Conservation (phyloP, 2,113 vertebrate species). For the Panthera uncia region DNA sequence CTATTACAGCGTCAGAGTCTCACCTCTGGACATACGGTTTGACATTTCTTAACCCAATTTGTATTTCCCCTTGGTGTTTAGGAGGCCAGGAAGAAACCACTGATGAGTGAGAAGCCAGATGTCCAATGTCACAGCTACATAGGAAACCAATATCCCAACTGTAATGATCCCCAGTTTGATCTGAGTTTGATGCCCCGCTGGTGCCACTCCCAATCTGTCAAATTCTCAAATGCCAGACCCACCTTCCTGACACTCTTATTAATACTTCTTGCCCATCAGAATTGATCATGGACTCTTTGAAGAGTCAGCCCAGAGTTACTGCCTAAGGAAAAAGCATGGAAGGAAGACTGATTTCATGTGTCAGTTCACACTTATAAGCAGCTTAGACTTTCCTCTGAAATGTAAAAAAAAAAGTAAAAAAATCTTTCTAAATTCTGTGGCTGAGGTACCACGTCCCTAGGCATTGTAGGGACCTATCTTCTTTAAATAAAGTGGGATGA, state of each 20-base stretch:
- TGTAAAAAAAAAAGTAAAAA: neutral
- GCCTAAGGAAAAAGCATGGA: slow-evolving; percentile 33
- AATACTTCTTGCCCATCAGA: slow-evolving; percentile 7
- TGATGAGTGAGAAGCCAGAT: neutral
- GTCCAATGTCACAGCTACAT: neutral
- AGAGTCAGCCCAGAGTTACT: slow-evolving; percentile 15
- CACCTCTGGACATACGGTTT: neutral
- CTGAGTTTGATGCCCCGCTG: neutral
- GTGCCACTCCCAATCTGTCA: neutral
- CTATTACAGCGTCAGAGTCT: neutral
- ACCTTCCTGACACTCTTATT: neutral
- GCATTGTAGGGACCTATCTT: neutral
- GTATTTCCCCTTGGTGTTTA: neutral
- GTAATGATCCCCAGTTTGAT: neutral
- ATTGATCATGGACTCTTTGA: neutral
- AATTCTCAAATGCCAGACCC: neutral
- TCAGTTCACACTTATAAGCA: neutral
- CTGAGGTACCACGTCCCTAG: neutral
- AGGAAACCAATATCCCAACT: neutral
- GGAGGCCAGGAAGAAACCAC: neutral
- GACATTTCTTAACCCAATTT: slow-evolving; percentile 20
- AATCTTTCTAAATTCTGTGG: neutral
- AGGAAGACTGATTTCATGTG: slow-evolving; percentile 1
- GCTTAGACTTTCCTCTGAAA: slow-evolving; percentile 37
- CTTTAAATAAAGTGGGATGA: neutral